Evolutionary conservation across 2,113 vertebrate species (phyloP), one percentile per base, ranked within the genome.

Genomic region (Athene noctua): DNA sequence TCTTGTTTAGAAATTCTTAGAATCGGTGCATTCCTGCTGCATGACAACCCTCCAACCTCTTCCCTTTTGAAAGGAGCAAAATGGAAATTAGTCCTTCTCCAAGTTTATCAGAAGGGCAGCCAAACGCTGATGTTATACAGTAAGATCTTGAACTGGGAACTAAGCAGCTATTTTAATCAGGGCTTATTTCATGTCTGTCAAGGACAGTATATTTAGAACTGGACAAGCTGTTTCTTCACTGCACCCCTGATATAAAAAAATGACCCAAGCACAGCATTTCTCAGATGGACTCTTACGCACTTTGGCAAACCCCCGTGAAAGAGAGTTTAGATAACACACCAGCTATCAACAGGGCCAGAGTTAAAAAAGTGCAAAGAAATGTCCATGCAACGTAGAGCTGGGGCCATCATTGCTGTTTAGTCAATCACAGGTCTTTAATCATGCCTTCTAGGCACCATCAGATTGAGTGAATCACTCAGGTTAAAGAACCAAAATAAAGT

Each of bases 41-140:
- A 97, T 79, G 70, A 97, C 92, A 97, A 80, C 95, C 88, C 85
- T 96, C 80, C 66, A 94, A 83, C 84, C 93, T 93, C 96, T 96
- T 97, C 97, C 86, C 55, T 92, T 97, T 90, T 22, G 44, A 97
- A 98, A 97, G 89, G 67, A 96, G 40, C 70, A 94, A 94, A 95
- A 97, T 96, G 94, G 93, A 97, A 97, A 96, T 68, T 75, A 4
- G 95, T 95, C 96, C 94, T 97, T 95, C 92, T 94, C 95, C 96
- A 98, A 98, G 98, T 99, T 99, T 98, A 99, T 88, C 93, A 97
- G 94, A 98, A 99, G 98, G 98, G 97, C 99, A 99, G 99, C 98
- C 99, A 99, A 99, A 96, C 92, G 59, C 94, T 98, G 98, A 98
- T 97, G 97, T 98, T 98, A 97, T 98, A 97, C 97, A 98, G 97